phyloP scores from a whole-genome alignment of 1,140 invertebrate species.

The Leptinotarsa defecta region DNA sequence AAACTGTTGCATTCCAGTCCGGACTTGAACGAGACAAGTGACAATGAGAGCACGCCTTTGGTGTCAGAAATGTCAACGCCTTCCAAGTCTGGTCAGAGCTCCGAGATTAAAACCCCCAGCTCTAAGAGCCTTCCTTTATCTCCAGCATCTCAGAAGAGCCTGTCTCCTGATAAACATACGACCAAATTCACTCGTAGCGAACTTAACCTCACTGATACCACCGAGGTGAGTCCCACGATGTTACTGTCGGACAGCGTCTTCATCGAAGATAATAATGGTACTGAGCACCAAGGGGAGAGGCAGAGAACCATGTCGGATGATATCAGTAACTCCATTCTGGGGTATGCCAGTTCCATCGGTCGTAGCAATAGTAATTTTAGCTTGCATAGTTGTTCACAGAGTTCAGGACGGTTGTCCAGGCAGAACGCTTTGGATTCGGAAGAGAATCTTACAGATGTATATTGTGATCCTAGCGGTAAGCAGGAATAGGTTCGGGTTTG shows the following conservation, averaged over 20 bases:
- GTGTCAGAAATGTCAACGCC: slow-evolving; percentile 54
- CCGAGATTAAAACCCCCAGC: slow-evolving; percentile 44
- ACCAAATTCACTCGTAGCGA: slow-evolving; percentile 37
- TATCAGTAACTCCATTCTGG: slow-evolving; percentile 34
- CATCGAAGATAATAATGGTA: slow-evolving; percentile 1
- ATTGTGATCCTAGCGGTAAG: slow-evolving; percentile 48
- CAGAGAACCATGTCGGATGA: slow-evolving; percentile 46
- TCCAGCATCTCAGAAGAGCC: slow-evolving; percentile 44
- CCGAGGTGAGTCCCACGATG: slow-evolving; percentile 6
- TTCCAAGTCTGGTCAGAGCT: slow-evolving; percentile 44
- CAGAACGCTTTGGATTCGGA: slow-evolving; percentile 53
- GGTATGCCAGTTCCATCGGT: slow-evolving; percentile 28
- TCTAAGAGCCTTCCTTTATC: slow-evolving; percentile 48
- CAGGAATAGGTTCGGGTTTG: slow-evolving; percentile 20
- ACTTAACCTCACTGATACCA: slow-evolving; percentile 38
- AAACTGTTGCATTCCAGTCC: slow-evolving; percentile 55
- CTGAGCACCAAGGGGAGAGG: slow-evolving; percentile 16
- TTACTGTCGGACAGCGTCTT: slow-evolving; percentile 1
- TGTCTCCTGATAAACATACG: slow-evolving; percentile 40
- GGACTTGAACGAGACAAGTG: slow-evolving; percentile 52
- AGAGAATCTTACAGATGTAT: slow-evolving; percentile 49
- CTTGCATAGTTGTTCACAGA: slow-evolving; percentile 44
- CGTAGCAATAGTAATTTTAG: slow-evolving; percentile 34
- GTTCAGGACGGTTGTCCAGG: slow-evolving; percentile 47
- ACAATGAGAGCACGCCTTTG: slow-evolving; percentile 57